Base-by-base conservation (phyloP, 2,888 invertebrate species). In the Meghimatium bilineatum region DNA sequence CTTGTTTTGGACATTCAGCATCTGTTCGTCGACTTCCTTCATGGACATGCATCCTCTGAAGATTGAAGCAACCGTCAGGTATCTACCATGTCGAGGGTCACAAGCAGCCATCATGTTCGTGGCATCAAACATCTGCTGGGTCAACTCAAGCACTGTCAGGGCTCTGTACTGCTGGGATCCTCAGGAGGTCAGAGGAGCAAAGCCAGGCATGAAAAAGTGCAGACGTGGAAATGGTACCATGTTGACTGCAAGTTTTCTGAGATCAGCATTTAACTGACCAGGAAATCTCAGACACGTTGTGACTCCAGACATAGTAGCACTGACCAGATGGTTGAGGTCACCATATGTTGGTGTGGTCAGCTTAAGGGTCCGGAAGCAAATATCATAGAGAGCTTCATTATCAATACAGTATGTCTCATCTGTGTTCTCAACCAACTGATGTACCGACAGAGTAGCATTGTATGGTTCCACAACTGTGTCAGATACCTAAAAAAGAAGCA, bases 41-140 rank as follows among this genome's bases (percentile, higher is more conserved):
- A 92, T 92, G 79, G 91, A 92, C 91, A 92, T 92, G 34, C 91
- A 90, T 34, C 92, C 92, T 52, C 91, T 87, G 90, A 92, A 92
- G 38, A 92, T 90, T 72, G 91, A 89, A 36, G 92, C 91, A 44
- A 91, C 91, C 20, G 91, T 92, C 49, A 92, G 88, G 87, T 92
- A 92, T 89, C 97, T 95, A 63, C 97, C 97, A 94, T 97, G 97
- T 85, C 97, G 95, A 3, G 97, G 97, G 94, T 98, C 97, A 93
- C 97, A 97, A 20, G 98, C 98, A 77, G 97, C 97, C 97, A 98
- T 98, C 97, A 97, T 98, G 95, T 97, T 98, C 95, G 97, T 97
- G 88, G 97, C 97, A 94, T 82, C 82, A 36, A 82, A 98, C 95
- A 96, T 96, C 94, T 96, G 88, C 87, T 92, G 91, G 29, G 92